Base-by-base conservation (phyloP, 2,113 vertebrate species). In the Marmota flaviventris region DNA sequence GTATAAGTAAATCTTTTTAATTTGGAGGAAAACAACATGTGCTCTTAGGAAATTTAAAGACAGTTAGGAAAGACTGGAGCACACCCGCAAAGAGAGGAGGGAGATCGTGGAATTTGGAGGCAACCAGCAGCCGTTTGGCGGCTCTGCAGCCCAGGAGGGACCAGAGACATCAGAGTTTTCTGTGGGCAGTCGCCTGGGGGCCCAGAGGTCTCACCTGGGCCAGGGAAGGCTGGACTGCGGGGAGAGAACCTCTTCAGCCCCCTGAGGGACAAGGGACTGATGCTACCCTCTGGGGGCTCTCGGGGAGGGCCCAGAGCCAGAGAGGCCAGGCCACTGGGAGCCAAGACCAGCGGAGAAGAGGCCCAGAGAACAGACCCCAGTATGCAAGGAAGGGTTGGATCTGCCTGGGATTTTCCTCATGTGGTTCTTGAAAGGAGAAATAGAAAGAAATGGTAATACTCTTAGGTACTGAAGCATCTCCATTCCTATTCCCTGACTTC, bases 251-350 rank as follows among this genome's bases (percentile, higher is more conserved):
- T n/a, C 88, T n/a, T 32, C 0, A 29, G 65, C 37, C 8, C 29
- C 29, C 16, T 2, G 32, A 42, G 7, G 14, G 25, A 24, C 29
- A 32, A 85, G 65, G 85, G 12, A 24, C 14, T 5, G 32, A 27
- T 2, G 13, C 32, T 58, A 0, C 5, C 12, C 0, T 29, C 9
- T 3, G 22, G 37, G 72, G 58, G 0, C 56, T 22, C 17, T 0
- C 1, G 5, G 39, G 18, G 2, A 8, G 1, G 37, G 3, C 13
- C 5, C 14, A 24, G 22, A 29, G 1, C 0, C 4, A 56, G 65
- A 14, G 11, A 58, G 42, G 9, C 11, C 18, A 32, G 24, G 24
- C 12, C 56, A 8, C 1, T 2, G 4, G 39, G 11, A 25, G 17
- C 8, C 2, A n/a, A 8, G 58, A 22, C 58, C 51, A 4, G 51